Percentiles rank a stretch among this genome's conserved stretches.
These are phyloP conservation scores for Holacanthus passer DNA, from an alignment of 2,113 vertebrate genomes.

Conservation along the genomic window DNA sequence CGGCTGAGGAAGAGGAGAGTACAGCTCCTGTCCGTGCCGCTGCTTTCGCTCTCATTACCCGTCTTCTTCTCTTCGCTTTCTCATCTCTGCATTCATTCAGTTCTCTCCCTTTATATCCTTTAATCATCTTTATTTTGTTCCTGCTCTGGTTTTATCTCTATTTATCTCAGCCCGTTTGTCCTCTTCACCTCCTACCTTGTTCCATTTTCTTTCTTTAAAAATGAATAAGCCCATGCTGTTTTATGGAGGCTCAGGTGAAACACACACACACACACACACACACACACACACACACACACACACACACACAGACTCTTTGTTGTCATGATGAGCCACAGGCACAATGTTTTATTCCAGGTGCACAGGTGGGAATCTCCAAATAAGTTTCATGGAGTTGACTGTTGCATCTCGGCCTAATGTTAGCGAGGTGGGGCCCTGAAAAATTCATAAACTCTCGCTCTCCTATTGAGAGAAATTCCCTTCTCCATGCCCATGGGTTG, in stretches of 20 bases:
- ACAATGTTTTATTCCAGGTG: slow-evolving; percentile 34
- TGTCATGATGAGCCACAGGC: slow-evolving; percentile 31
- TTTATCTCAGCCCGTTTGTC: slow-evolving; percentile 15
- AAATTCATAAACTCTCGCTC: slow-evolving; percentile 57
- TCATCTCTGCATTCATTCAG: not conserved
- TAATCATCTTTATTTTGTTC: slow-evolving; percentile 24
- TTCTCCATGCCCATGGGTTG: slow-evolving; percentile 50
- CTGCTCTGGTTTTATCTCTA: not conserved
- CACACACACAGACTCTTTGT: slow-evolving; percentile 23
- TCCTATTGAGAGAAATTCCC: slow-evolving; percentile 65
- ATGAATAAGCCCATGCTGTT: slow-evolving; percentile 29
- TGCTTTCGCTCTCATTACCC: slow-evolving; percentile 25
- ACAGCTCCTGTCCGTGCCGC: not conserved
- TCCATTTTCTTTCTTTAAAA: slow-evolving; percentile 38
- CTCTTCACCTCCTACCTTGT: slow-evolving; percentile 14
- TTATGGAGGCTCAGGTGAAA: slow-evolving; percentile 24
- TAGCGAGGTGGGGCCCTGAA: slow-evolving; percentile 49
- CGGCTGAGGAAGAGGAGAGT: slow-evolving; percentile 21
- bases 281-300: not conserved
- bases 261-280: too few species aligned
- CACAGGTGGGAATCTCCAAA: slow-evolving; percentile 50
- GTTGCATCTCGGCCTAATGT: slow-evolving; percentile 54
- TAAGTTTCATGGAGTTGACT: slow-evolving; percentile 51
- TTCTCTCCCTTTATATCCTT: slow-evolving; percentile 35
- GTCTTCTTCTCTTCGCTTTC: slow-evolving; percentile 14